phyloP scores from a whole-genome alignment of 2,113 vertebrate genomes.

The Danionella cerebrum region DNA sequence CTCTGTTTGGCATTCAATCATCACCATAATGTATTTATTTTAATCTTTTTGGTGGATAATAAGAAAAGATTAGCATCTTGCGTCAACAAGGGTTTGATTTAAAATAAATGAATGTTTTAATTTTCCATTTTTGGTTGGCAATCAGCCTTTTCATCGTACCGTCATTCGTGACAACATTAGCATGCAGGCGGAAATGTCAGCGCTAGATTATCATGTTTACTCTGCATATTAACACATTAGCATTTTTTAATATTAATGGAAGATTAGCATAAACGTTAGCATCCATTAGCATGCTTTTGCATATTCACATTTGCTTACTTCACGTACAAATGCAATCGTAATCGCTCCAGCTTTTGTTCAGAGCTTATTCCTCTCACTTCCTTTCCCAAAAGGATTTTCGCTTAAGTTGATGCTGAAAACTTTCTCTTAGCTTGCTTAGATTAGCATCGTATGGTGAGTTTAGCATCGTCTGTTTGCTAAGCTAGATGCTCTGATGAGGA shows the following conservation, averaged over 20 bases:
- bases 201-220: conserved; percentile 21
- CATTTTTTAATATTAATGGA: conserved; percentile 23
- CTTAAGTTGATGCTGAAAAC: neutral
- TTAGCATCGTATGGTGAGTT: neutral
- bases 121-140: conserved; percentile 7
- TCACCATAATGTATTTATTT: neutral
- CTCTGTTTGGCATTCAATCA: neutral
- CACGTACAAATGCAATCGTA: conserved; percentile 23
- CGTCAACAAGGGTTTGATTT: neutral
- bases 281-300: conserved; percentile 22
- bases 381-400: conserved; percentile 9
- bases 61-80: neutral
- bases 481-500: neutral
- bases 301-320: conserved; percentile 23
- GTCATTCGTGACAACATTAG: neutral
- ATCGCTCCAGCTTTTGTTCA: conserved; percentile 21
- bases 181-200: conserved; percentile 23
- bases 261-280: conserved; percentile 31
- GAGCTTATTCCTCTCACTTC: neutral
- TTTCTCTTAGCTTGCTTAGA: neutral
- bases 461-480: neutral
- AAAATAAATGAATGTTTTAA: neutral
- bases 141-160: conserved; percentile 6
- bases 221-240: conserved; percentile 21
- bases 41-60: neutral